These are phyloP conservation scores for Rhinoraja longicauda DNA, from an alignment of 2,797 vertebrate species.

Conservation along the genomic window DNA sequence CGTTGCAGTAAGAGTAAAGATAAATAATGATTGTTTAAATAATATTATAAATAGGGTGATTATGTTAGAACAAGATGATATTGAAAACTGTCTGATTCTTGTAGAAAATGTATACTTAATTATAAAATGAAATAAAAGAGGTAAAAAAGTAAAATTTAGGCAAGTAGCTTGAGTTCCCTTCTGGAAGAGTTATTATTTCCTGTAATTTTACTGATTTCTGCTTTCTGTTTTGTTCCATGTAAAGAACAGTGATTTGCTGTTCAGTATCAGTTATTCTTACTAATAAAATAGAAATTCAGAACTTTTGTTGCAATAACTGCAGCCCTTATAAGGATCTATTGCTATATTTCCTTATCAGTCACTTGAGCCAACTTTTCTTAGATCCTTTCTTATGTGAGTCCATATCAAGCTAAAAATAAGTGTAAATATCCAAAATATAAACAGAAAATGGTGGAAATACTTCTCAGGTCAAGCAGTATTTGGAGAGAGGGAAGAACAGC, in stretches of 20 bases:
- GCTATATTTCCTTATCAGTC: no score
- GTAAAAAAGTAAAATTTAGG: background rate
- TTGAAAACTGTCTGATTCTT: background rate
- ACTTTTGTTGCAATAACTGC: background rate
- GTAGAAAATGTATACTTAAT: background rate
- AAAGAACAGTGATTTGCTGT: background rate
- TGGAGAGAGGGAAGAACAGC: no score
- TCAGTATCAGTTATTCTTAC: background rate
- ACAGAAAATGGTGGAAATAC: no score
- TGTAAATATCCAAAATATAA: no score
- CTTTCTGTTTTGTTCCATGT: background rate
- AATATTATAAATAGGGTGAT: background rate
- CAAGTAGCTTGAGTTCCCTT: background rate
- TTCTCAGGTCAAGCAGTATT: no score
- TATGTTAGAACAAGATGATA: background rate
- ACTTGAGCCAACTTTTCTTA: no score
- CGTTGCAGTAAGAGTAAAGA: background rate
- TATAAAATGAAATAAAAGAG: background rate
- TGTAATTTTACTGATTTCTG: background rate
- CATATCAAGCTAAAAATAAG: no score
- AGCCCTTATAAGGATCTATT: background rate
- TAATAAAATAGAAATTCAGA: background rate
- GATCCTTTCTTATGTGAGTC: no score
- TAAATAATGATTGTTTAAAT: background rate
- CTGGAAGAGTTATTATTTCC: background rate